Percentiles rank a stretch among this genome's conserved stretches.
Conservation (phyloP, 2,888 invertebrate genomes). For the Xestia rhomboidea region DNA sequence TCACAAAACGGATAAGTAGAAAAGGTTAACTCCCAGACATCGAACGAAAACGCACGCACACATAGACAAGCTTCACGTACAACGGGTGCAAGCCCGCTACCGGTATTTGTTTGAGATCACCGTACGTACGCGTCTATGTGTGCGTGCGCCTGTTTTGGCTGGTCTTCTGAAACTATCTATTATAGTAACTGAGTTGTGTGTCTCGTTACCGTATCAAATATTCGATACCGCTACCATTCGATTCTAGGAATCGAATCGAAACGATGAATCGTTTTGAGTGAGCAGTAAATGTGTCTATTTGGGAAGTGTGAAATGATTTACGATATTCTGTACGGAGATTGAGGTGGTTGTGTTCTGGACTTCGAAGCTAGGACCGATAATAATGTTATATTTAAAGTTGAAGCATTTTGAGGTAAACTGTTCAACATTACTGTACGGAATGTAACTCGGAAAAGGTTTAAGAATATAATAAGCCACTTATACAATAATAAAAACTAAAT, state of each 20-base stretch:
- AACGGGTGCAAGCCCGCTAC: background rate
- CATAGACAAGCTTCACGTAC: background rate
- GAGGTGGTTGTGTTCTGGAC: slow-evolving; percentile 25
- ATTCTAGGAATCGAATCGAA: slow-evolving; percentile 60
- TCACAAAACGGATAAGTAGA: slow-evolving; percentile 10
- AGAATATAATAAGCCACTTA: background rate
- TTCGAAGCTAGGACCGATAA: background rate
- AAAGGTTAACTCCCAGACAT: background rate
- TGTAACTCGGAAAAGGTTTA: background rate
- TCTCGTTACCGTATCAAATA: slow-evolving; percentile 62
- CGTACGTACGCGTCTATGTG: background rate
- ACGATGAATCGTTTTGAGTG: slow-evolving; percentile 61
- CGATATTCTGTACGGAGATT: slow-evolving; percentile 45
- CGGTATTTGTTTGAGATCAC: background rate
- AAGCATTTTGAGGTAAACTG: background rate
- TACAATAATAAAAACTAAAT: too few relatives aligned
- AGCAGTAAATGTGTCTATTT: slow-evolving; percentile 62
- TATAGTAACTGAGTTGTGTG: slow-evolving; percentile 36
- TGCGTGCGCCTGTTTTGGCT: background rate
- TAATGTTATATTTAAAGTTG: background rate
- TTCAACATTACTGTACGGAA: background rate
- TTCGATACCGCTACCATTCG: slow-evolving; percentile 43
- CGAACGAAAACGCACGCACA: slow-evolving; percentile 1
- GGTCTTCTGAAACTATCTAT: slow-evolving; percentile 10
- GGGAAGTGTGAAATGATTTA: slow-evolving; percentile 59